Evolutionary conservation across 2,888 invertebrate genomes (phyloP).

Genomic region (Ectemnius cavifrons): DNA sequence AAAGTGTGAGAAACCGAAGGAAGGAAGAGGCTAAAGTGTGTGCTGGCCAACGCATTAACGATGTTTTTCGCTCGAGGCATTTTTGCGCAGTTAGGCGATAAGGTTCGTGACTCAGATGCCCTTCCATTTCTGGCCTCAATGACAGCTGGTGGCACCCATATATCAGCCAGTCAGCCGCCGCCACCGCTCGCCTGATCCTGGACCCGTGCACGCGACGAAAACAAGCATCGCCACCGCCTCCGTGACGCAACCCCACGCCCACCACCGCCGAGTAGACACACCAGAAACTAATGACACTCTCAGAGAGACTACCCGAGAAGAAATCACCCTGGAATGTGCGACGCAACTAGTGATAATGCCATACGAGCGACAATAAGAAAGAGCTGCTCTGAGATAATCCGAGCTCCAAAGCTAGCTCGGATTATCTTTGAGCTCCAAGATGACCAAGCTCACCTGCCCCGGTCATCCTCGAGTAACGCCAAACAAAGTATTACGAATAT

Average conservation of each 20-base stretch:
- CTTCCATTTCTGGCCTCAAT: constrained; percentile 57
- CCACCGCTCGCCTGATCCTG: not conserved
- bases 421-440: not conserved
- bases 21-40: not conserved
- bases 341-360: constrained; percentile 1
- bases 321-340: constrained; percentile 18
- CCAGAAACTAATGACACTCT: no score
- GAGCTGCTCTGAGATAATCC: not conserved
- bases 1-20: not conserved
- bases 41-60: constrained; percentile 41
- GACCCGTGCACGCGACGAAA: constrained; percentile 16
- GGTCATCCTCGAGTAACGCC: no score
- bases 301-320: not conserved
- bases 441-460: no score
- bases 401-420: not conserved
- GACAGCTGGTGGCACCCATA: constrained; percentile 32
- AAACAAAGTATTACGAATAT: no score
- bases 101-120: constrained; percentile 57
- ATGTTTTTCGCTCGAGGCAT: constrained; percentile 54
- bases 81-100: constrained; percentile 62
- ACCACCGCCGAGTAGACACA: no score
- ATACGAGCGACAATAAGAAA: not conserved
- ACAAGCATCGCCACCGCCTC: constrained; percentile 19
- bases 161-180: constrained; percentile 6
- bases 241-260: constrained; percentile 10